Base-by-base conservation (phyloP, 2,797 vertebrate species). In the Kryptopterus vitreolus region DNA sequence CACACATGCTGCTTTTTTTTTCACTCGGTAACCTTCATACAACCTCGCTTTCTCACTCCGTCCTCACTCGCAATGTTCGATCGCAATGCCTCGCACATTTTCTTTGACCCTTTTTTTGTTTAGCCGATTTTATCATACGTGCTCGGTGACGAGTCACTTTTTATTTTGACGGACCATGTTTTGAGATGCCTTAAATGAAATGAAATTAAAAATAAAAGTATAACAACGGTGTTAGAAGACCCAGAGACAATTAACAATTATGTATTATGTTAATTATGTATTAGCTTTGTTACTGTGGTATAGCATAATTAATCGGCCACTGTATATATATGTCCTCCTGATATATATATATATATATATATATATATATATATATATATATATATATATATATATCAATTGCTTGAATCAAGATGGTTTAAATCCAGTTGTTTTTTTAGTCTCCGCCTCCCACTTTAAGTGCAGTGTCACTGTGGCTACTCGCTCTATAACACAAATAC, bases 1-100 rank as follows among this genome's bases (percentile, higher is more conserved):
- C 63, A 68, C 62, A 43, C 52, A 46, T 62, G 73, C 73, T 76
- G 58, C 10, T 35, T 20, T 48, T 46, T 4, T 35, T 20, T 48
- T 46, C 22, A 57, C 52, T 29, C 4, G 2, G n/a, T 58, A 48
- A 76, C 58, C 73, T 59, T 76, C 43, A 20, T 48, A 31, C 58
- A n/a, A 76, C 26, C 43, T 76, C 12, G 0, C 31, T 50, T 48
- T 61, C 73, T 61, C 43, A 31, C 57, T 46, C n/a, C 3, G 13
- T 46, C 29, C 46, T 61, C 43, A 12, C 57, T 12, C 15, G 29
- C 73, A n/a, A n/a, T n/a, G 38, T 43, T 50, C 58, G 6, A 46
- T 50, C 58, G 16, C 15, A 26, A 20, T 43, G 16, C 12, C n/a
- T 26, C 72, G 16, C 24, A 46, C 24, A 16, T 24, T 6, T 24